A percentile compares a stretch with the other conserved stretches of the same genome.
These are phyloP conservation scores for Smittia sp. DNA, from an alignment of 2,888 invertebrate species.

Conservation along the genomic window DNA sequence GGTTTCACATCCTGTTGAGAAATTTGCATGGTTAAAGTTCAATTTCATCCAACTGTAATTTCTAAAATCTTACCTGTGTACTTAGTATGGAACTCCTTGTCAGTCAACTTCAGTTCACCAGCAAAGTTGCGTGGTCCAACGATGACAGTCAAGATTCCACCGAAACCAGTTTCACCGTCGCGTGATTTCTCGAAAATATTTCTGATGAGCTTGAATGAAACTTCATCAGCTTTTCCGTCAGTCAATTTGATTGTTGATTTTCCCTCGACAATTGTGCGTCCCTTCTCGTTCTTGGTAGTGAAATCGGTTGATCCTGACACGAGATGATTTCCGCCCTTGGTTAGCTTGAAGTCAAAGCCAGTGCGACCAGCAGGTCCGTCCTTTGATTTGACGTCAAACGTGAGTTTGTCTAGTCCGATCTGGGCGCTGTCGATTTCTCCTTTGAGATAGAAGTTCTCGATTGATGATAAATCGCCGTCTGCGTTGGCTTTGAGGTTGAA, in stretches of 20 bases:
- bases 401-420: slow-evolving; percentile 63
- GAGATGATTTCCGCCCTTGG: slow-evolving; percentile 64
- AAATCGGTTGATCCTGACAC: slow-evolving; percentile 70
- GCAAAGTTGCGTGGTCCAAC: slow-evolving; percentile 69
- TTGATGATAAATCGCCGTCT: slow-evolving; percentile 58
- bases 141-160: slow-evolving; percentile 64
- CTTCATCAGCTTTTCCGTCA: slow-evolving; percentile 62
- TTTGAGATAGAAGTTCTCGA: slow-evolving; percentile 65
- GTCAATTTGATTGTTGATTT: slow-evolving; percentile 69
- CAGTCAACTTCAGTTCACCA: slow-evolving; percentile 67
- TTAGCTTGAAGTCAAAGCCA: slow-evolving; percentile 62
- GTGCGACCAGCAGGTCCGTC: slow-evolving; percentile 60
- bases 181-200: slow-evolving; percentile 59
- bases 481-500: slow-evolving; percentile 57
- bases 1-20: slow-evolving; percentile 70
- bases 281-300: slow-evolving; percentile 67
- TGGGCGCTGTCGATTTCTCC: slow-evolving; percentile 62
- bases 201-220: slow-evolving; percentile 71
- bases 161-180: slow-evolving; percentile 66
- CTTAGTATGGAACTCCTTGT: slow-evolving; percentile 68
- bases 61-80: too few relatives aligned
- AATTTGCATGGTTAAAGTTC: too few relatives aligned
- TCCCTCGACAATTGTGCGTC: slow-evolving; percentile 71
- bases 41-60: too few relatives aligned
- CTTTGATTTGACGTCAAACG: slow-evolving; percentile 63